phyloP scores from a whole-genome alignment of 2,797 vertebrate species.

The Sarcophilus harrisii region DNA sequence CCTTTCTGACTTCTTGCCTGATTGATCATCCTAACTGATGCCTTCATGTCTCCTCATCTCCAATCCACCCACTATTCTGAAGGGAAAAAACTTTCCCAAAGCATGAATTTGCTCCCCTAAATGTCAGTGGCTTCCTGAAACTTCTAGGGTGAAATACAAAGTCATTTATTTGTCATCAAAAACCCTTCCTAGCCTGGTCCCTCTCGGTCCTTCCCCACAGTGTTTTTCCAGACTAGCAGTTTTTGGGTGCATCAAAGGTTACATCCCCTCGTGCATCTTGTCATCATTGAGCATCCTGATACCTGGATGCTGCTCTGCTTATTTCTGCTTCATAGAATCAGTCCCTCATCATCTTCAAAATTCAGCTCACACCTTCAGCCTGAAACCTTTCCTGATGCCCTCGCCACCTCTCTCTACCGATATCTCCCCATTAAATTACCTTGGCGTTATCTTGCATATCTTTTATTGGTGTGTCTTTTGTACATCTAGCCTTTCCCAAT shows the following conservation, averaged over 20 bases:
- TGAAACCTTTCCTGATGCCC: too few species aligned
- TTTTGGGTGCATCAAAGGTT: neutral
- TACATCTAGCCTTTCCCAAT: too few species aligned
- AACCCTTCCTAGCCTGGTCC: neutral
- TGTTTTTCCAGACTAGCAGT: too few species aligned
- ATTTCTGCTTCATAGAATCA: neutral
- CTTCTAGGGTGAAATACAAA: neutral
- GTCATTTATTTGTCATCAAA: neutral
- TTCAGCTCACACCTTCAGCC: neutral
- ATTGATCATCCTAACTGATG: neutral
- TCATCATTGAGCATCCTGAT: too few species aligned
- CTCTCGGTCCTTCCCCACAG: neutral
- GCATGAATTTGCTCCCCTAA: neutral
- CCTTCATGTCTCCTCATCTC: neutral
- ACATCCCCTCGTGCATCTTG: too few species aligned
- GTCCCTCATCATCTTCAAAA: neutral
- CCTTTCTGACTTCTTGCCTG: neutral
- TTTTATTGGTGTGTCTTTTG: neutral
- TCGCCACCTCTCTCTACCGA: accelerated
- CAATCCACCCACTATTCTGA: neutral
- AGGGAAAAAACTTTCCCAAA: neutral
- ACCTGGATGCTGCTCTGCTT: neutral
- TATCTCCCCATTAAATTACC: accelerated
- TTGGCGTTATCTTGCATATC: neutral
- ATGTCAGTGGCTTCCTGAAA: neutral